These are phyloP conservation scores for Cheiracanthium punctorium DNA, from an alignment of 2,888 invertebrate species.

Conservation along the genomic window DNA sequence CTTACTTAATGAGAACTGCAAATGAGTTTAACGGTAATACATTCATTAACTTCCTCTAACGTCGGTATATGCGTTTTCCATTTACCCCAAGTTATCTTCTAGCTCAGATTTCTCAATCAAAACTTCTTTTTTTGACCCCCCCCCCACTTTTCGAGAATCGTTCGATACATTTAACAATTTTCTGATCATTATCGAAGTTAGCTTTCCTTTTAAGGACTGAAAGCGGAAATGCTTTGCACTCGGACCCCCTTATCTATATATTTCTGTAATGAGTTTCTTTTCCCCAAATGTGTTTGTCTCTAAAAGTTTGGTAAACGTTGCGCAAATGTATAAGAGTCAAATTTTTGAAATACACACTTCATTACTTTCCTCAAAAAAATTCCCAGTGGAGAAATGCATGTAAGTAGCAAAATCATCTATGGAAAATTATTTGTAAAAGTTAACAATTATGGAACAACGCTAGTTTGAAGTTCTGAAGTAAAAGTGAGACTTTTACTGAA, in stretches of 20 bases:
- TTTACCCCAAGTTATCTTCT: neutral
- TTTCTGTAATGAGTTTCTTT: neutral
- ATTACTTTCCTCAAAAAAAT: no score
- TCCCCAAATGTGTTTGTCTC: neutral
- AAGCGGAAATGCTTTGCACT: neutral
- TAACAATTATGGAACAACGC: no score
- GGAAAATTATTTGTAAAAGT: no score
- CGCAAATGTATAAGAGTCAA: no score
- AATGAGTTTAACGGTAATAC: neutral
- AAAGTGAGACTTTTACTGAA: no score
- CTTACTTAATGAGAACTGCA: neutral
- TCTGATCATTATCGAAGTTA: neutral
- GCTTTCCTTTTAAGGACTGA: neutral
- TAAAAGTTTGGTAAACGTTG: no score
- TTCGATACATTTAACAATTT: constrained; percentile 1
- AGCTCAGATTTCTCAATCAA: neutral
- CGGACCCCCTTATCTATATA: neutral
- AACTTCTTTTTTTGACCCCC: neutral
- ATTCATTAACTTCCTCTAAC: neutral
- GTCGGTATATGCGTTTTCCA: neutral
- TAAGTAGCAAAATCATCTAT: no score
- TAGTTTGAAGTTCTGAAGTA: no score
- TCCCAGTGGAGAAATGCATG: no score
- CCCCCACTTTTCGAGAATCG: neutral
- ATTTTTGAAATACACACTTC: no score